Base-by-base conservation (phyloP, 2,888 invertebrate species). In the Caenorhabditis sp. region DNA sequence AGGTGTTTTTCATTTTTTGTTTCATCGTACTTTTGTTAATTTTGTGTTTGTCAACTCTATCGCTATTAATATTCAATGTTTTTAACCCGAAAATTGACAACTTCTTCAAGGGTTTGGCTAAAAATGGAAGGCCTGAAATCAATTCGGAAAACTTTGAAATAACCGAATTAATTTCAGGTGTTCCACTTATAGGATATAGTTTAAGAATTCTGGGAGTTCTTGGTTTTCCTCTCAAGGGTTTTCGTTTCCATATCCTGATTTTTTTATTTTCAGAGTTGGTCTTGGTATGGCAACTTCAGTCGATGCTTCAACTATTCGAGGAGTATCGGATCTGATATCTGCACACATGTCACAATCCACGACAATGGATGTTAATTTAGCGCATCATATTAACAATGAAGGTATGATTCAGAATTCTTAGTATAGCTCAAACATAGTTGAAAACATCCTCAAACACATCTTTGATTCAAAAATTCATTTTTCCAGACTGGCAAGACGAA, bases 311-410 rank as follows among this genome's bases (percentile, higher is more conserved):
- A 82, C 84, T 21, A 84, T 86, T 25, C 81, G 87, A 52, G 87
- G 87, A 21, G 86, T 87, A n/a, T 84, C 85, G 27, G 87, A 87
- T 61, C 69, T 87, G 36, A 87, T 87, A 65, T 81, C 81, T 10
- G 85, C 87, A n/a, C 84, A 84, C 58, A 87, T 87, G 87, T 83
- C 87, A 52, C 87, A 87, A 54, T 84, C 83, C 49, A 87, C 85
- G 0, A 86, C 86, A 20, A 84, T 83, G 70, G 84, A 86, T 63
- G 84, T 87, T 54, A 86, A 87, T 79, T 75, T 87, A 27, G 87
- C 87, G 38, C 84, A 87, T 70, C 87, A 87, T 70, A 87, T 87
- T 66, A 80, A 80, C 54, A 81, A 77, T 58, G 87, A 87, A 78
- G 82, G 86, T 86, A 63, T n/a, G 75, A 57, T 20, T 53, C 21